These are phyloP conservation scores for Aphidoletes aphidimyza DNA, from an alignment of 2,888 invertebrate genomes.

Conservation along the genomic window DNA sequence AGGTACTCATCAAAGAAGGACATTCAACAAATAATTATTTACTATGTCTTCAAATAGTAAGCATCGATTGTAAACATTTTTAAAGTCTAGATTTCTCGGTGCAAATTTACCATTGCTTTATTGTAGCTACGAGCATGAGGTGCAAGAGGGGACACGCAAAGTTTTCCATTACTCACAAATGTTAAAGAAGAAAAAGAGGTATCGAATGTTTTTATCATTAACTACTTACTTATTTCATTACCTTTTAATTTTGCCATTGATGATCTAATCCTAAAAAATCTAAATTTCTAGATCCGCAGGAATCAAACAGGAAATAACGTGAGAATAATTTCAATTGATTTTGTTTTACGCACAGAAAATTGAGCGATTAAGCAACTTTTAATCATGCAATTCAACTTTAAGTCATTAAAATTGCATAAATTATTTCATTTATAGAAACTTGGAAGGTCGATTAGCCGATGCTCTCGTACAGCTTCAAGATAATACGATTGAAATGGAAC, in stretches of 20 bases:
- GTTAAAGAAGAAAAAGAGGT: conserved; percentile 25
- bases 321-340: not conserved
- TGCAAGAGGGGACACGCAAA: not conserved
- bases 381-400: not conserved
- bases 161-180: conserved; percentile 16
- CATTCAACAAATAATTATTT: conserved; percentile 50
- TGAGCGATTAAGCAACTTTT: not conserved
- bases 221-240: no score
- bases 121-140: conserved; percentile 28
- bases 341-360: no score
- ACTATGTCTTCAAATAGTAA: conserved; percentile 35
- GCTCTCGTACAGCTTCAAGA: not conserved
- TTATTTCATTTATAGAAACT: not conserved
- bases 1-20: not conserved
- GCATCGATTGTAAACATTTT: not conserved
- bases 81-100: not conserved
- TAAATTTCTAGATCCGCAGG: not conserved
- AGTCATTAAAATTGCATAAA: not conserved
- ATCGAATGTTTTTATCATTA: not conserved
- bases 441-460: not conserved
- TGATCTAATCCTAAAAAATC: not conserved
- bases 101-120: not conserved
- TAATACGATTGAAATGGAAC: conserved; percentile 19
- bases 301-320: not conserved
- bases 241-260: not conserved